phyloP scores from a whole-genome alignment of 1,140 invertebrate genomes.

The Pseudachorutes palmiensis region DNA sequence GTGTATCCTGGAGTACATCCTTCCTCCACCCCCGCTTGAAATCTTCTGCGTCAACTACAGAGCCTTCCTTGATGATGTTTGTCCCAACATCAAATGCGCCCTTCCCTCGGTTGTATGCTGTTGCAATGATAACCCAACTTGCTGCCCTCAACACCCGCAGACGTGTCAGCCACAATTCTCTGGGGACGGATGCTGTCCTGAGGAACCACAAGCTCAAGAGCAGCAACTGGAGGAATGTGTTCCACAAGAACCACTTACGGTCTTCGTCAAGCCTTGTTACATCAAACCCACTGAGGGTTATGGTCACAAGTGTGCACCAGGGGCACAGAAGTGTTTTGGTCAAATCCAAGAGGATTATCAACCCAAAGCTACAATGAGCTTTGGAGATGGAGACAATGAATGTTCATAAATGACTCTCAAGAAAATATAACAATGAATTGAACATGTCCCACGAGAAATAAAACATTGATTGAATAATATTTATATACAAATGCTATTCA shows the following conservation, averaged over 20 bases:
- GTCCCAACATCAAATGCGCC: constrained; percentile 33
- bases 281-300: constrained; percentile 26
- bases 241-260: constrained; percentile 30
- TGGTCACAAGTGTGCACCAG: constrained; percentile 31
- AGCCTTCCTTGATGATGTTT: constrained; percentile 35
- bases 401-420: neutral
- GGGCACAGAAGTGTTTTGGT: constrained; percentile 25
- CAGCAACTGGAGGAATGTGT: constrained; percentile 20
- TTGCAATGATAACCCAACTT: constrained; percentile 15
- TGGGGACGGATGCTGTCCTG: constrained; percentile 18
- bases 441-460: no score
- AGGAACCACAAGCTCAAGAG: constrained; percentile 17
- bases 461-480: no score
- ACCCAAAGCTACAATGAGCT: neutral
- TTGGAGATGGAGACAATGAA: constrained; percentile 8
- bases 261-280: constrained; percentile 28
- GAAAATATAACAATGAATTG: no score
- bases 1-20: constrained; percentile 32
- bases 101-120: constrained; percentile 31
- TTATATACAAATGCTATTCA: no score
- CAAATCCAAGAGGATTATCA: neutral
- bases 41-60: constrained; percentile 36
- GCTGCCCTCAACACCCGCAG: constrained; percentile 28
- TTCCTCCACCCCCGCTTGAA: constrained; percentile 36
- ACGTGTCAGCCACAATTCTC: neutral